A percentile compares a stretch with the other conserved stretches of the same genome.
Evolutionary conservation across 1,140 invertebrate species (phyloP).

Genomic region (Geopemphigus sp.): DNA sequence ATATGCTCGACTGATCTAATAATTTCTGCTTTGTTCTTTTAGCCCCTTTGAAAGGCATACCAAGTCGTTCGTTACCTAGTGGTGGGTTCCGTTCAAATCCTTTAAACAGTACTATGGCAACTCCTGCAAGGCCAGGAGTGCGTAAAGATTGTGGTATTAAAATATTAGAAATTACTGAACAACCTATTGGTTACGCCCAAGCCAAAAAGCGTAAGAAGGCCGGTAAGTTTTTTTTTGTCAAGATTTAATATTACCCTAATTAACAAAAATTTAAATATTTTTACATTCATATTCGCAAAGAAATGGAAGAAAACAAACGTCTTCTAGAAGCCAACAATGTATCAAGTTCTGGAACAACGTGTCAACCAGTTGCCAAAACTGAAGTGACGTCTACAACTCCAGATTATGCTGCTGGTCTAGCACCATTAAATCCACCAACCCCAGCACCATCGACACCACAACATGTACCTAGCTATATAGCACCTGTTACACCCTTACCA

Average conservation of each 20-base stretch:
- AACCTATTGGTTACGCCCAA: conserved; percentile 69
- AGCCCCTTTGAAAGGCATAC: conserved; percentile 88
- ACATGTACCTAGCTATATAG: conserved; percentile 42
- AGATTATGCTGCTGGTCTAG: conserved; percentile 76
- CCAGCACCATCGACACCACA: conserved; percentile 52
- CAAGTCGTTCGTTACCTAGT: conserved; percentile 69
- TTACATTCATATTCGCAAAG: conserved; percentile 54
- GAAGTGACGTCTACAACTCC: conserved; percentile 59
- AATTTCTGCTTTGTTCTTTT: conserved; percentile 50
- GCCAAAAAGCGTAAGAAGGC: conserved; percentile 67
- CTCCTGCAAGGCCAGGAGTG: conserved; percentile 58
- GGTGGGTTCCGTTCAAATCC: conserved; percentile 65
- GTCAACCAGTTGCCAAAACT: conserved; percentile 54
- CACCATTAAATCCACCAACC: conserved; percentile 58
- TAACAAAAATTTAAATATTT: neutral
- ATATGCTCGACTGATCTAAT: no score
- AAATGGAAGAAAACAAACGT: conserved; percentile 76
- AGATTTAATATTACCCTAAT: neutral
- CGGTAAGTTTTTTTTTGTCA: conserved; percentile 56
- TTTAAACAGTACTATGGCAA: conserved; percentile 59
- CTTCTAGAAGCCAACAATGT: conserved; percentile 59
- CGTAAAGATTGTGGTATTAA: conserved; percentile 89
- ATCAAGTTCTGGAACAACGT: conserved; percentile 56
- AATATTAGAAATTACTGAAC: conserved; percentile 88
- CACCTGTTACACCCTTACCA: conserved; percentile 25